These are phyloP conservation scores for Caranx ignobilis DNA, from an alignment of 2,113 vertebrate genomes.

Conservation along the genomic window DNA sequence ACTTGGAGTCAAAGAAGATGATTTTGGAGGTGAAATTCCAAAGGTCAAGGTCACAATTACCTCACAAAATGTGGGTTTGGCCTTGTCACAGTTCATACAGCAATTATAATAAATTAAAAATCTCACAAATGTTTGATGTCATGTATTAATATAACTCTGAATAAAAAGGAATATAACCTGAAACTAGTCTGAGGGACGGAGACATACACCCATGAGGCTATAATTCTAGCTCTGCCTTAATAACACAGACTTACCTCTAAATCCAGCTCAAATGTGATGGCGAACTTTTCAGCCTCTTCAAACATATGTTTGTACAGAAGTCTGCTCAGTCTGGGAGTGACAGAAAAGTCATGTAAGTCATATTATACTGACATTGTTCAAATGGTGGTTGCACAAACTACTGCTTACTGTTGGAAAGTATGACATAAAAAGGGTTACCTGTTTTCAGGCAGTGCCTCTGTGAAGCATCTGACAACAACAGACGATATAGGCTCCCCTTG, in stretches of 20 bases:
- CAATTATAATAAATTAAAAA: too few relatives aligned
- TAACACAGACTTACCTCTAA: conserved; percentile 86
- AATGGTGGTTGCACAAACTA: background rate
- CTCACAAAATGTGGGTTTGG: too few relatives aligned
- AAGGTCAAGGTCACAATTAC: too few relatives aligned
- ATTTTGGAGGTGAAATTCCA: too few relatives aligned
- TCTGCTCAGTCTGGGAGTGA: conserved; percentile 88
- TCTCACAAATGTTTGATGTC: too few relatives aligned
- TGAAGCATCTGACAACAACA: conserved; percentile 91
- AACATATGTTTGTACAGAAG: conserved; percentile 96
- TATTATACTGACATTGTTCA: background rate
- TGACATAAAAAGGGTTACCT: conserved; percentile 80
- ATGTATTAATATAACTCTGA: too few relatives aligned
- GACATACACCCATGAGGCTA: too few relatives aligned
- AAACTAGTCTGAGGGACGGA: too few relatives aligned
- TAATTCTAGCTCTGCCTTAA: too few relatives aligned
- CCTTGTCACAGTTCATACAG: too few relatives aligned
- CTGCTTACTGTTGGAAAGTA: background rate
- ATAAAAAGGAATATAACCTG: too few relatives aligned
- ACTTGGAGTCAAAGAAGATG: too few relatives aligned
- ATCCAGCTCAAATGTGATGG: conserved; percentile 92
- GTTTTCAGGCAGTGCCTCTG: conserved; percentile 96
- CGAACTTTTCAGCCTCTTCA: conserved; percentile 96
- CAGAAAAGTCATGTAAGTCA: background rate
- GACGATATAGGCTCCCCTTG: conserved; percentile 79